Base-by-base conservation (phyloP, 2,797 vertebrate genomes). In the Huso huso region DNA sequence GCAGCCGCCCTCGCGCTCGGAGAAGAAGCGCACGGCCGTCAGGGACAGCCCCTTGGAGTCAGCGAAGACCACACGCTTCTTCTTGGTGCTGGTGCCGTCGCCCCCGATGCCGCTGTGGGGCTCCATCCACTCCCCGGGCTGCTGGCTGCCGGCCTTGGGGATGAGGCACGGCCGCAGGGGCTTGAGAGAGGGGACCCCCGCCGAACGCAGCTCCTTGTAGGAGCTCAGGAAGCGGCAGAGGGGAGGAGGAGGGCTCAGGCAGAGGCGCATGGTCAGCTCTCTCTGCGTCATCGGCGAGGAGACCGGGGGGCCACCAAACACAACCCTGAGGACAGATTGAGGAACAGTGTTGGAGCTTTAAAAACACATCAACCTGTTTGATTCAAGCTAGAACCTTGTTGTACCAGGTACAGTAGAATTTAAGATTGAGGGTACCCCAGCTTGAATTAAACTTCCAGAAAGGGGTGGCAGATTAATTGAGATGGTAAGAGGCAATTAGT, bases 11-110 rank as follows among this genome's bases (percentile, higher is more conserved):
- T 90, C 85, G 9, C 75, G 62, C 0, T 84, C 79, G 0, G 88
- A 90, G 76, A 93, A 91, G 69, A 82, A 70, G 51, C 83, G 82
- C 51, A 91, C 88, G 0, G 85, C 83, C 0, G 88, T 88, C 12
- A 95, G 79, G 0, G 92, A 86, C 13, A 93, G 68, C 9, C 94
- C 90, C 64, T 81, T 84, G 0, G 82, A 82, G 76, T 94, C 93
- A 0, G 94, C 91, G 51, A 95, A 93, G 8, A 91, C 81, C 0
- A 92, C 91, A 0, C 6, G 84, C 70, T 91, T 94, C 68, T 87
- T 89, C 66, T 79, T 78, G 64, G 76, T 10, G 1, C 65, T 72
- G 75, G 71, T 76, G 64, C 49, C 15, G 23, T 73, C 59, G 37
- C 63, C 77, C 61, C 71, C 81, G 64, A 88, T 73, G 51, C 64